phyloP scores from a whole-genome alignment of 2,797 vertebrate genomes.

The Scolopax rusticola region DNA sequence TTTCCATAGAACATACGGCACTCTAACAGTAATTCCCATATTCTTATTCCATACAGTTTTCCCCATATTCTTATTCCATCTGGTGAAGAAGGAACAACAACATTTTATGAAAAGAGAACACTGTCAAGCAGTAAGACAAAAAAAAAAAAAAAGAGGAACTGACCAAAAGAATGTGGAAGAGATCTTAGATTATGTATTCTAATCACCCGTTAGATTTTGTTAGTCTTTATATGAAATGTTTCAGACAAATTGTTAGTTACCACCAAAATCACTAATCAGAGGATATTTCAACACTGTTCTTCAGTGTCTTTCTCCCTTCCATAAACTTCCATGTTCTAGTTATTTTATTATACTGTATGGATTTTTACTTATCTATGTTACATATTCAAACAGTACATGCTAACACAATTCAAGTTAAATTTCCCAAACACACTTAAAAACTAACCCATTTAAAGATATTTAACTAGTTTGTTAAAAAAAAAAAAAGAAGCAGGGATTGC shows the following conservation, averaged over 20 bases:
- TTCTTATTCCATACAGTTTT: constrained; percentile 33
- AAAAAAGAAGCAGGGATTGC: not conserved
- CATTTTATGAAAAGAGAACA: not conserved
- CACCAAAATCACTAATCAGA: not conserved
- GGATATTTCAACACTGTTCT: not conserved
- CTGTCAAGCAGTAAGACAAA: not conserved
- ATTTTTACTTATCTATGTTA: not conserved
- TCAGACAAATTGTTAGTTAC: not conserved
- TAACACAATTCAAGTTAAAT: not conserved
- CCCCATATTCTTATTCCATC: constrained; percentile 28
- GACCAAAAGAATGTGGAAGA: not conserved
- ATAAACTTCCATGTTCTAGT: not conserved
- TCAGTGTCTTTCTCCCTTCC: not conserved
- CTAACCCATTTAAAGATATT: not conserved
- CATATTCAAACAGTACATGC: not conserved
- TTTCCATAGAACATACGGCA: constrained; percentile 18
- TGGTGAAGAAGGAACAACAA: not conserved
- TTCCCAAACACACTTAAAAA: not conserved
- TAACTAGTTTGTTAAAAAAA: not conserved
- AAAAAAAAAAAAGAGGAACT: not conserved
- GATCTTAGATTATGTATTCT: not conserved
- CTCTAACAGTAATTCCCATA: constrained; percentile 1
- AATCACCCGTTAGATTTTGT: not conserved
- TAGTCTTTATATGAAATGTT: not conserved
- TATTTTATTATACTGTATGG: not conserved